phyloP scores from a whole-genome alignment of 2,113 vertebrate genomes.

The Terrapene triunguis region DNA sequence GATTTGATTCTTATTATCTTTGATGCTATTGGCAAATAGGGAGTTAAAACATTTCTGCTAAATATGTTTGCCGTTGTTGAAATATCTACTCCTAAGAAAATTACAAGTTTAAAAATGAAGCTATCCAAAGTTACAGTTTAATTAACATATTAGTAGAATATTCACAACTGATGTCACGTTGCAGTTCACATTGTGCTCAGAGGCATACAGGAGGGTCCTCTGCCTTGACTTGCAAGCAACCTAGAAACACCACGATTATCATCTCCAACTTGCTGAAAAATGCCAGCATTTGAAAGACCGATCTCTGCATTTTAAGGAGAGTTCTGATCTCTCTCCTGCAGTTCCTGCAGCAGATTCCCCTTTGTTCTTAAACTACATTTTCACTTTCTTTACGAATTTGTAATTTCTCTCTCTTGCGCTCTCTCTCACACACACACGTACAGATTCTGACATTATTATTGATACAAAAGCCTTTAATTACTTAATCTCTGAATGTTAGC shows the following conservation, averaged over 20 bases:
- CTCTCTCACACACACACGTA: background rate
- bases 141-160: conserved; percentile 10
- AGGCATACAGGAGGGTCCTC: background rate
- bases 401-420: background rate
- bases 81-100: conserved; percentile 19
- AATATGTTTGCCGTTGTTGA: conserved; percentile 15
- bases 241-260: background rate
- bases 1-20: conserved; percentile 68
- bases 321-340: background rate
- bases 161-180: background rate
- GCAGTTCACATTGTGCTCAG: background rate
- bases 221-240: background rate
- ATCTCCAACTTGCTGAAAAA: background rate
- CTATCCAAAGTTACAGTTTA: conserved; percentile 31
- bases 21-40: conserved; percentile 53
- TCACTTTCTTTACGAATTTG: background rate
- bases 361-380: background rate
- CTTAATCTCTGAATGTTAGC: background rate
- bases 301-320: background rate
- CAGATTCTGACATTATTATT: background rate
- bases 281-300: background rate
- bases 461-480: background rate
- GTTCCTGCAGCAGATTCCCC: background rate
- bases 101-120: conserved; percentile 7
- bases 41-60: conserved; percentile 67